Percentiles rank a stretch among this genome's conserved stretches.
Evolutionary conservation across 2,888 invertebrate genomes (phyloP).

Genomic region (Coelinius sp.): DNA sequence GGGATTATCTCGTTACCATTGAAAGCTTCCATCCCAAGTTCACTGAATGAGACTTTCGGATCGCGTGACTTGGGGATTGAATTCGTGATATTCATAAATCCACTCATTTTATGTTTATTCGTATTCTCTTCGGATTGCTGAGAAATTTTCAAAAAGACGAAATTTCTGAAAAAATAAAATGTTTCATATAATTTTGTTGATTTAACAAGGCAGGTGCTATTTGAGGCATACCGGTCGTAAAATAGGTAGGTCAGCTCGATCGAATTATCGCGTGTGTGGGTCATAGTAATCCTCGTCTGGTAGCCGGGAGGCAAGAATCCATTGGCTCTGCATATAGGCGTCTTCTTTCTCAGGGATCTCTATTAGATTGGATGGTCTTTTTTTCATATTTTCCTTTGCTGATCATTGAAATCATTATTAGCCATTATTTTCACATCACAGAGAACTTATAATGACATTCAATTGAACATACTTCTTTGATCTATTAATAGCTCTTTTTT

Average conservation of each 20-base stretch:
- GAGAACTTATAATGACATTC: background rate
- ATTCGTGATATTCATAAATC: background rate
- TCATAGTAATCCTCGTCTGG: conserved; percentile 54
- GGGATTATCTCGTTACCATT: background rate
- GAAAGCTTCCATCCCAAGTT: background rate
- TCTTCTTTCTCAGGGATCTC: background rate
- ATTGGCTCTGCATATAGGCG: background rate
- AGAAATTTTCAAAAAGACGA: background rate
- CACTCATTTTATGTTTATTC: background rate
- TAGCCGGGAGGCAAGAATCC: conserved; percentile 51
- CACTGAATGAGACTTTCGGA: background rate
- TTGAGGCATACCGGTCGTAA: background rate
- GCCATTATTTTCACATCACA: conserved; percentile 42
- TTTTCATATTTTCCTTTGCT: background rate
- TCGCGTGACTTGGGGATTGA: background rate
- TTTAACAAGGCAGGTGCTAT: conserved; percentile 7
- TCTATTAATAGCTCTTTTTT: background rate
- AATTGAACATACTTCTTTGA: conserved; percentile 1
- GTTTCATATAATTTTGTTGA: conserved; percentile 16
- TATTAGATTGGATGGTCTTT: conserved; percentile 18
- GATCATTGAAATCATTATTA: conserved; percentile 5
- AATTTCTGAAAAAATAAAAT: background rate
- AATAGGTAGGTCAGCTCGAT: conserved; percentile 24
- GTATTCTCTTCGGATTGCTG: background rate
- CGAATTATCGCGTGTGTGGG: conserved; percentile 52